These are phyloP conservation scores for Acronicta aceris DNA, from an alignment of 2,888 invertebrate species.

Conservation along the genomic window DNA sequence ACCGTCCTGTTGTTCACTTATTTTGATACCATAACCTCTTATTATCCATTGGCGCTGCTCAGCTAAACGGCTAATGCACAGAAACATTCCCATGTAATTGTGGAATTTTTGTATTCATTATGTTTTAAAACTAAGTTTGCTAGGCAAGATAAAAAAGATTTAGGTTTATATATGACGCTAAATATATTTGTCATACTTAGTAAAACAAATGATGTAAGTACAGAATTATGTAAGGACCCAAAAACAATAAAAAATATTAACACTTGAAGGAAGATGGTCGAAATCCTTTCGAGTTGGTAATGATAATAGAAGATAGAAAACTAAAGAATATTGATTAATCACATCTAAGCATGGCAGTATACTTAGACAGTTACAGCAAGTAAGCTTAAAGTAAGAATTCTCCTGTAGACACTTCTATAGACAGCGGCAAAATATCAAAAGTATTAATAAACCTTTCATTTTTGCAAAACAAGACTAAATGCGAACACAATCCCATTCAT, in stretches of 20 bases:
- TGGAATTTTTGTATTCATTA: conserved; percentile 47
- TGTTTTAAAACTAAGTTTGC: conserved; percentile 18
- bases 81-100: conserved; percentile 51
- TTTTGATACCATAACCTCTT: conserved; percentile 76
- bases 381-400: no score
- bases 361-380: no score
- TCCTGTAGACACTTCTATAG: conserved; percentile 17
- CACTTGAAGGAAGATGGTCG: no score
- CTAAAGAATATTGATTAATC: no score
- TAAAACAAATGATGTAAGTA: no score
- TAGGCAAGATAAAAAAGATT: background rate
- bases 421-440: conserved; percentile 21
- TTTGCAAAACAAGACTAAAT: conserved; percentile 34
- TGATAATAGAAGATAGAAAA: no score
- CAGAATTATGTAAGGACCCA: no score
- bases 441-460: conserved; percentile 29
- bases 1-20: conserved; percentile 71
- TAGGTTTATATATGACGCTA: background rate
- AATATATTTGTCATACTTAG: no score
- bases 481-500: conserved; percentile 37
- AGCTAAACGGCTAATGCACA: conserved; percentile 25
- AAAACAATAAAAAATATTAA: no score
- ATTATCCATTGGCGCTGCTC: conserved; percentile 81
- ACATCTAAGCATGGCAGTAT: no score
- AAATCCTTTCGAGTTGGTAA: no score